Conservation (phyloP, 2,888 invertebrate genomes). For the Eudasyphora cyanicolor region DNA sequence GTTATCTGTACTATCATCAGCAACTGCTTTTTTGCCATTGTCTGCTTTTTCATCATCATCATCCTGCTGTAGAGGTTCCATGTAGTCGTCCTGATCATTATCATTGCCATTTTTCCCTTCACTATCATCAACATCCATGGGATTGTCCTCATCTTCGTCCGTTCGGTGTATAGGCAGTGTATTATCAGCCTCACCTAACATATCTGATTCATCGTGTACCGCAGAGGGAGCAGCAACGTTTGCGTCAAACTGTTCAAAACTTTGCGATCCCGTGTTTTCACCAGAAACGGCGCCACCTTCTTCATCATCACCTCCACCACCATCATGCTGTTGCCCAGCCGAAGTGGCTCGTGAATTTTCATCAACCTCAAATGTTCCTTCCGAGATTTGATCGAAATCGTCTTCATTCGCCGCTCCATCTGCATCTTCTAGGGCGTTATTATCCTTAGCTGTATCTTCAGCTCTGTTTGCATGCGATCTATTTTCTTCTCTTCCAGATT, state of each 20-base stretch:
- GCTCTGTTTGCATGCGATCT: constrained; percentile 71
- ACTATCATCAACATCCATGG: constrained; percentile 58
- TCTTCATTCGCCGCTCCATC: constrained; percentile 66
- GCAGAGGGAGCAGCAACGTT: constrained; percentile 68
- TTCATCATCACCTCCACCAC: constrained; percentile 42
- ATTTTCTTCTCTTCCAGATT: constrained; percentile 66
- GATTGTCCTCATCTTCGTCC: constrained; percentile 60
- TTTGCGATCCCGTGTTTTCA: constrained; percentile 58
- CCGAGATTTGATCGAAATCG: constrained; percentile 76
- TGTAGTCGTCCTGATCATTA: constrained; percentile 53
- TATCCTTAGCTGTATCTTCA: constrained; percentile 61
- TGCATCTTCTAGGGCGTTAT: constrained; percentile 56
- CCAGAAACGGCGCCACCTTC: constrained; percentile 55
- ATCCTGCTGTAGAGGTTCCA: constrained; percentile 59
- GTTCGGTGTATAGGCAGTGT: constrained; percentile 68
- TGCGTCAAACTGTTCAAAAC: constrained; percentile 72
- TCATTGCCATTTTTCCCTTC: constrained; percentile 55
- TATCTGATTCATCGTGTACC: constrained; percentile 71
- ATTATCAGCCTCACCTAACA: constrained; percentile 74
- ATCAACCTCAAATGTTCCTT: constrained; percentile 74
- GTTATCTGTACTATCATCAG: constrained; percentile 14
- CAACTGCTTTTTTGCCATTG: neutral
- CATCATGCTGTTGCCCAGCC: constrained; percentile 58
- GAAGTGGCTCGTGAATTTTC: constrained; percentile 71
- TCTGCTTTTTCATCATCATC: constrained; percentile 39